phyloP scores from a whole-genome alignment of 2,888 invertebrate genomes.

The Rhorus exstirpatorius region DNA sequence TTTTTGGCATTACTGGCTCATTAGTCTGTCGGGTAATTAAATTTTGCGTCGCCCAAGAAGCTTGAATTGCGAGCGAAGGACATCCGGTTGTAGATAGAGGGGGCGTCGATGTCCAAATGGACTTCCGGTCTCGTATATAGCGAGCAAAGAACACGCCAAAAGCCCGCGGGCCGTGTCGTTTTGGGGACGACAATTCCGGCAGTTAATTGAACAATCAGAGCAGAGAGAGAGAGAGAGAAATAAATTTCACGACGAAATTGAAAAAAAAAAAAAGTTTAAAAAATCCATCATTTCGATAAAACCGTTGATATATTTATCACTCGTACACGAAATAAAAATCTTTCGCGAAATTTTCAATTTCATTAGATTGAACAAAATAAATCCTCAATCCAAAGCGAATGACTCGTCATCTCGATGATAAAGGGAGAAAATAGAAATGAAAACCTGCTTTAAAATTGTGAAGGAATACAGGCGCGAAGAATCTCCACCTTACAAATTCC shows the following conservation, averaged over 20 bases:
- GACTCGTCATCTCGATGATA: too few species aligned
- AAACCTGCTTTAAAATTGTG: too few species aligned
- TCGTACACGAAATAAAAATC: too few species aligned
- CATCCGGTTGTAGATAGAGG: constrained; percentile 55
- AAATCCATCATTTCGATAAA: background rate
- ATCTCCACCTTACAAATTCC: constrained; percentile 14
- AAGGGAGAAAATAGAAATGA: too few species aligned
- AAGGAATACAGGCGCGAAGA: constrained; percentile 3
- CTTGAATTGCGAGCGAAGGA: constrained; percentile 70
- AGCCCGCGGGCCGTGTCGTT: constrained; percentile 10
- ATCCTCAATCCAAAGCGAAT: background rate
- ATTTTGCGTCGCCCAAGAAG: constrained; percentile 66
- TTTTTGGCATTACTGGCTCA: constrained; percentile 50
- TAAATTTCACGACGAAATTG: background rate
- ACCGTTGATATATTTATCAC: background rate
- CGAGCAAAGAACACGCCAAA: constrained; percentile 16
- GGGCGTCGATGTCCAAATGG: constrained; percentile 63
- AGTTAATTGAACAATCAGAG: constrained; percentile 21
- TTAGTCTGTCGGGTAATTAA: constrained; percentile 56
- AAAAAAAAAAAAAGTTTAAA: background rate
- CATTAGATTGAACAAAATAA: too few species aligned
- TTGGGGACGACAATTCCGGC: background rate
- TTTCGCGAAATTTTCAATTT: too few species aligned
- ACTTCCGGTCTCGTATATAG: constrained; percentile 70
- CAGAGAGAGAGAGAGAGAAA: background rate